phyloP scores from a whole-genome alignment of 2,888 invertebrate genomes.

The Eulithis testata region DNA sequence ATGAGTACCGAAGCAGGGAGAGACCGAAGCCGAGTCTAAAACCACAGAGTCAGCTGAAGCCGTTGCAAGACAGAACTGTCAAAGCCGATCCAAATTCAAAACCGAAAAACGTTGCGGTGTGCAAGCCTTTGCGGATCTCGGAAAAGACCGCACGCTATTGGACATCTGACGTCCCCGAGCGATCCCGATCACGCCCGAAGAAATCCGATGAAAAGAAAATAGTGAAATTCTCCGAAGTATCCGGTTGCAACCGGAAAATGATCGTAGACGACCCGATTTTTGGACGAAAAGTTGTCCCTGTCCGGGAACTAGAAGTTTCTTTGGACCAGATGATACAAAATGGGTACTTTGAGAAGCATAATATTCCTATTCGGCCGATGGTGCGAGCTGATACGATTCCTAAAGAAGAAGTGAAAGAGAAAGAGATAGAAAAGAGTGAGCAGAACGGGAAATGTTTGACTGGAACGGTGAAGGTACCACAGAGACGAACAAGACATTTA shows the following conservation, averaged over 20 bases:
- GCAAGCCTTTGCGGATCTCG: slow-evolving; percentile 71
- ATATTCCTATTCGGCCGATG: slow-evolving; percentile 72
- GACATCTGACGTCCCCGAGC: slow-evolving; percentile 71
- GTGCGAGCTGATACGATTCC: slow-evolving; percentile 49
- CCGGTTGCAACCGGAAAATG: slow-evolving; percentile 77
- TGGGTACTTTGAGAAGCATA: slow-evolving; percentile 80
- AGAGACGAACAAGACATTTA: slow-evolving; percentile 62
- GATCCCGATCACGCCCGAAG: slow-evolving; percentile 57
- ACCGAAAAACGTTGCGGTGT: slow-evolving; percentile 74
- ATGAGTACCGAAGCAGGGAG: slow-evolving; percentile 33
- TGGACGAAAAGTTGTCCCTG: slow-evolving; percentile 75
- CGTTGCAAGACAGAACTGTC: slow-evolving; percentile 42
- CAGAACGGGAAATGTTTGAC: slow-evolving; percentile 76
- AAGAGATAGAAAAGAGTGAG: slow-evolving; percentile 50
- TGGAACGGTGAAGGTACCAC: slow-evolving; percentile 44
- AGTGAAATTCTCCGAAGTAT: slow-evolving; percentile 81
- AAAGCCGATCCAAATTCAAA: slow-evolving; percentile 40
- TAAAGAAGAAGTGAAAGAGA: slow-evolving; percentile 59
- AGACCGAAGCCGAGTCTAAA: slow-evolving; percentile 30
- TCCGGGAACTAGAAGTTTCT: slow-evolving; percentile 78
- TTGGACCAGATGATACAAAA: slow-evolving; percentile 82
- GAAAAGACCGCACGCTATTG: slow-evolving; percentile 75
- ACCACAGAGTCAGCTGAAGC: slow-evolving; percentile 29
- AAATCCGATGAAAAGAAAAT: slow-evolving; percentile 77
- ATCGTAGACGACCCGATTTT: slow-evolving; percentile 75